Base-by-base conservation (phyloP, 2,113 vertebrate genomes). In the Menura novaehollandiae region DNA sequence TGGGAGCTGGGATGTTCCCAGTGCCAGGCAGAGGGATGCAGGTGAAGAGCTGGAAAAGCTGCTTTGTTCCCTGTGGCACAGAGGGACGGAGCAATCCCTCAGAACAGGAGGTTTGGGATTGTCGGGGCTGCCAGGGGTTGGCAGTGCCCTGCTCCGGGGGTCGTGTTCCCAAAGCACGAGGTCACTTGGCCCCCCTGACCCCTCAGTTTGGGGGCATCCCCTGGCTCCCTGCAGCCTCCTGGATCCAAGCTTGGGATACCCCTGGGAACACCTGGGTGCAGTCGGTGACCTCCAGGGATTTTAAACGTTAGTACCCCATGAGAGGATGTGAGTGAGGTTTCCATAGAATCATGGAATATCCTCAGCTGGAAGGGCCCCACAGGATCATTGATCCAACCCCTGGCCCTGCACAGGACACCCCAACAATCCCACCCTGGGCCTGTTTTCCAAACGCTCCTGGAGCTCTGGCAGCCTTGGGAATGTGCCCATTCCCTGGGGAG, bases 211-310 rank as follows among this genome's bases (percentile, higher is more conserved):
- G 71, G 23, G 2, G n/a, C 5, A 3, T 10, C 14, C 33, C 33
- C 28, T 46, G 63, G 21, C 30, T 56, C n/a, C 60, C 73, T 73
- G 66, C 10, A 4, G 52, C 53, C 37, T 18, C 41, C 28, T 23
- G 59, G 5, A 3, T 41, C 59, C 11, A 17, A 26, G 33, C 33
- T 46, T 8, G 47, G 9, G 52, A 2, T 33, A 2, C 21, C 26
- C 5, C 1, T 5, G 30, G 52, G 77, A 13, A 2, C 7, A 0
- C 0, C 0, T 7, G 33, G 24, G n/a, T 27, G 41, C 26, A 9
- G 35, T 2, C 0, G 0, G 15, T 6, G 46, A 7, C 30, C 16
- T 4, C n/a, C 13, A 0, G 20, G 0, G 4, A 26, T 67, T 63
- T 44, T 6, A 5, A 37, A 3, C 24, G 1, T 3, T 15, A 3